Percentiles rank a stretch among this genome's conserved stretches.
These are phyloP conservation scores for Drosophila mojavensis DNA, from an alignment of 1,140 invertebrate species.

Conservation along the genomic window DNA sequence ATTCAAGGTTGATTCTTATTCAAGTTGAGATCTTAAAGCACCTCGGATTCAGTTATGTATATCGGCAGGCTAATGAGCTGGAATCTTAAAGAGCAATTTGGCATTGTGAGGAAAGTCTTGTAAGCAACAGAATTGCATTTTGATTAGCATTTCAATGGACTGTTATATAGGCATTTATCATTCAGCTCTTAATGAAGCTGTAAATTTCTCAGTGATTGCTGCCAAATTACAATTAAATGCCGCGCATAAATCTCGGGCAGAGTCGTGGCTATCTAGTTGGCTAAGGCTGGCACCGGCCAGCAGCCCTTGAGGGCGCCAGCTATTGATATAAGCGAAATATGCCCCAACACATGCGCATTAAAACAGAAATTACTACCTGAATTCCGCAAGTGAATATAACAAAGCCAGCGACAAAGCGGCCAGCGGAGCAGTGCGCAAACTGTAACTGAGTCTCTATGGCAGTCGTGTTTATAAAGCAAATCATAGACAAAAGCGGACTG, in stretches of 20 bases:
- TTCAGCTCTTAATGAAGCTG: constrained; percentile 30
- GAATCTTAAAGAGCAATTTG: not conserved
- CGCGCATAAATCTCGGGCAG: constrained; percentile 29
- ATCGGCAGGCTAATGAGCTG: constrained; percentile 13
- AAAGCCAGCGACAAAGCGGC: constrained; percentile 27
- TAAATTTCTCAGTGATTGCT: constrained; percentile 50
- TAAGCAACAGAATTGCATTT: constrained; percentile 4
- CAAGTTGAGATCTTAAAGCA: not conserved
- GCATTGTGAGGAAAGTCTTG: not conserved
- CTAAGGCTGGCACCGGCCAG: not conserved
- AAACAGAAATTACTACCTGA: constrained; percentile 79
- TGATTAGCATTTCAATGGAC: constrained; percentile 3
- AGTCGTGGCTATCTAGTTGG: not conserved
- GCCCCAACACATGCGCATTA: constrained; percentile 57
- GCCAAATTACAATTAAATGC: constrained; percentile 49
- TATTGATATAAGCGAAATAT: constrained; percentile 57
- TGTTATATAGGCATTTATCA: constrained; percentile 4
- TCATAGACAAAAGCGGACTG: constrained; percentile 68
- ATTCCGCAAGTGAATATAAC: constrained; percentile 72
- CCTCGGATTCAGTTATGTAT: constrained; percentile 2
- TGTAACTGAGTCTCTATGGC: constrained; percentile 7
- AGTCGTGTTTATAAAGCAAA: constrained; percentile 72
- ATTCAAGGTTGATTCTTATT: too few relatives aligned
- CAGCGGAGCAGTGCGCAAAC: constrained; percentile 7
- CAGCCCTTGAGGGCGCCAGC: constrained; percentile 26